phyloP scores from a whole-genome alignment of 1,140 invertebrate genomes.

The Antheraea pernyi region DNA sequence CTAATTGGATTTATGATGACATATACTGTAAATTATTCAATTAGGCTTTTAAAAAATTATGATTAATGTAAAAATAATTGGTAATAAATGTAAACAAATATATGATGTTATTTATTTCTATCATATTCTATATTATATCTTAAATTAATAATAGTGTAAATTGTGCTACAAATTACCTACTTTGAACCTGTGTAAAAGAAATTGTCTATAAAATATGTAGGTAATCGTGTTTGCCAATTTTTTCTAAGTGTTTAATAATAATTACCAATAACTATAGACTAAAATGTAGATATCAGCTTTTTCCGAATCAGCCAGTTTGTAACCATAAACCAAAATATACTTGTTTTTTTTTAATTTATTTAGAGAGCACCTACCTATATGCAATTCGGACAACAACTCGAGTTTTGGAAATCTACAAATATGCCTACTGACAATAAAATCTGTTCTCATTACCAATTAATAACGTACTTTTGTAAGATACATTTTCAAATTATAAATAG shows the following conservation, averaged over 20 bases:
- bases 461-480: too few species aligned
- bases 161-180: conserved; percentile 8
- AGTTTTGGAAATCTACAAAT: too few species aligned
- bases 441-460: too few species aligned
- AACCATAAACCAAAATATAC: background rate
- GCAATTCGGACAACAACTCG: too few species aligned
- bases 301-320: background rate
- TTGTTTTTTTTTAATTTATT: background rate
- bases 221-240: background rate
- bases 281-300: too few species aligned
- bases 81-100: background rate
- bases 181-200: background rate
- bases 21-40: background rate
- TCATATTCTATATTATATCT: background rate
- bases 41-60: background rate
- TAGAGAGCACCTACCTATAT: too few species aligned
- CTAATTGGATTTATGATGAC: background rate
- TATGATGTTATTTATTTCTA: background rate
- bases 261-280: background rate
- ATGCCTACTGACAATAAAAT: too few species aligned
- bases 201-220: background rate
- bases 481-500: too few species aligned
- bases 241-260: background rate
- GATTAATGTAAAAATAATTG: background rate
- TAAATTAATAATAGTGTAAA: conserved; percentile 5